Evolutionary conservation across 2,888 invertebrate species (phyloP), one percentile per base, ranked within the genome.

Genomic region (Xestobium rufovillosum): DNA sequence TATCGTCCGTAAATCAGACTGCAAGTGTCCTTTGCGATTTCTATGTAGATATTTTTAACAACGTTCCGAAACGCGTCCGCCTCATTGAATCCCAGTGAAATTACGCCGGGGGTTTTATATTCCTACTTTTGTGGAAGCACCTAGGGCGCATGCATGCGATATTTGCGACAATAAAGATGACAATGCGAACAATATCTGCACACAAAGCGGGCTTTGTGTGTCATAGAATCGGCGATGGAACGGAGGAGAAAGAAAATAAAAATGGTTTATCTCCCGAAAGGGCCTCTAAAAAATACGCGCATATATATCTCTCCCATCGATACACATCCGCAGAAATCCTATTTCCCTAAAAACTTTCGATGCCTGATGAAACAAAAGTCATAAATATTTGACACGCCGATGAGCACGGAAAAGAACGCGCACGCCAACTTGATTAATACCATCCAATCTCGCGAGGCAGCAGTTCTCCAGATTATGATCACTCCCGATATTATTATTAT

Each of bases 81-180:
- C 6, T 11, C 8, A 14, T 16, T 26, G 36, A 31, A 29, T 34
- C 38, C 36, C 45, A 41, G 41, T 47, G 41, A 41, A 41, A 45
- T 45, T 51, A 39, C 47, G 52, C 53, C 48, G 49, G 50, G 52
- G 50, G 48, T 45, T 49, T 52, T 45, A 45, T 50, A n/a, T n/a
- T n/a, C 46, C 47, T 35, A 42, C 43, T 46, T 52, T 52, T 50
- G 53, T 51, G 49, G 49, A 47, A 45, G 43, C 38, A 36, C 37
- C 34, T 37, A 39, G 44, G 47, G 11, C 6, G 45, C n/a, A n/a
- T n/a, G 45, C 46, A 56, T 53, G 52, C 51, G 55, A 57, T 56
- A 56, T 56, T 56, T 55, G 54, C 53, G 55, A 56, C 55, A 54
- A 56, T 53, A 49, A 47, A 43, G 48, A 56, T 47, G 52, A 55